phyloP scores from a whole-genome alignment of 2,888 invertebrate genomes.

The Amphimallon solstitiale region DNA sequence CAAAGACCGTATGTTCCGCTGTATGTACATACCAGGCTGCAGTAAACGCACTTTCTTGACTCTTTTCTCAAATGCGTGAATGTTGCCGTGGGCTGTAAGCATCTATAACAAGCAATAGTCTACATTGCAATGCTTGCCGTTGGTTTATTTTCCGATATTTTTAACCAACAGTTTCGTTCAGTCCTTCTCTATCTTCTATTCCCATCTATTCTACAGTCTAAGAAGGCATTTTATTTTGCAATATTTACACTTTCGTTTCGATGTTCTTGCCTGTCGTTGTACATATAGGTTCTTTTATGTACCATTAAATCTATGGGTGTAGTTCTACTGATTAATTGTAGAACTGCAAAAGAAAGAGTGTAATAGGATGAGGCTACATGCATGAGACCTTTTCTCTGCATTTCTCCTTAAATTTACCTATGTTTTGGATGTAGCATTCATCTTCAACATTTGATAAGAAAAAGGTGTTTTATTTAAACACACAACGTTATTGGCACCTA shows the following conservation, averaged over 20 bases:
- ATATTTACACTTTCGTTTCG: neutral
- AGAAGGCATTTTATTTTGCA: neutral
- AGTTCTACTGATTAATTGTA: conserved; percentile 65
- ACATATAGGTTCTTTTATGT: neutral
- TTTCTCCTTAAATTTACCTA: neutral
- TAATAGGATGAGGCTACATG: neutral
- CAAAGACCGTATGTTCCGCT: too few species aligned
- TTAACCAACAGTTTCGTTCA: too few species aligned
- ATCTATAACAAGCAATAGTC: neutral
- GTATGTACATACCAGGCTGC: too few species aligned
- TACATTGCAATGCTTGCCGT: neutral
- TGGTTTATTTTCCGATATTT: too few species aligned
- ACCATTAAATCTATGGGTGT: neutral
- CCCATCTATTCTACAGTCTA: neutral
- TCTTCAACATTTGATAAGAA: too few species aligned
- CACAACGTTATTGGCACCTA: too few species aligned
- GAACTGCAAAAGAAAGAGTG: neutral
- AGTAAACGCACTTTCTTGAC: neutral
- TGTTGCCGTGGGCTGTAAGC: neutral
- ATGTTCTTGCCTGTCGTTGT: neutral
- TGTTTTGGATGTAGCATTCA: conserved; percentile 14
- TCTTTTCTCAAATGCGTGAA: neutral
- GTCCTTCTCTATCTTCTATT: neutral
- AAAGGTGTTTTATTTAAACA: too few species aligned
- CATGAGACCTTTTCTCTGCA: conserved; percentile 3